Evolutionary conservation across 1,140 invertebrate genomes (phyloP), one percentile per base, ranked within the genome.

Genomic region (Vollenhovia emeryi): DNA sequence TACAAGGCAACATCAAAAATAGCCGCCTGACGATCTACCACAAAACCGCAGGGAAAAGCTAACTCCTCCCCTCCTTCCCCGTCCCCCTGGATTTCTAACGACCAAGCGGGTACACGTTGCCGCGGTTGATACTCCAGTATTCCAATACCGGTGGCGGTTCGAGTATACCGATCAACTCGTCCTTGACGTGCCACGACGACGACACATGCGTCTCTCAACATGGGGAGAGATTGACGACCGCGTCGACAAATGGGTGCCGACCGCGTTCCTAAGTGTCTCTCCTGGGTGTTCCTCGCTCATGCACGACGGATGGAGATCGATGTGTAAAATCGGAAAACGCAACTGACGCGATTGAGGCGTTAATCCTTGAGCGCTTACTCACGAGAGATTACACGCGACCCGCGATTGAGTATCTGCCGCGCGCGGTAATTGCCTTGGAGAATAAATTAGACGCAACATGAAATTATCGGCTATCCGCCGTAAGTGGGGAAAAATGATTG

Each of bases 141-240:
- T 75, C 64, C 76, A 75, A 75, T 87, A 87, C 76, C 57, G 55
- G 55, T 33, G 55, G 50, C 50, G 50, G 82, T 73, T 69, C 57
- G 43, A 68, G 64, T 71, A 57, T 55, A 55, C 64, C 78, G 68
- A 82, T 71, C 78, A 57, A 82, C 84, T 73, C 91, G 89, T 88
- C 92, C 91, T 93, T 92, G 91, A 89, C 89, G 92, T 74, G 84
- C 84, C 82, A 82, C 85, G 84, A 86, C 73, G 86, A 73, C 82
- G 52, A 79, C 48, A 83, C 84, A 45, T 50, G 68, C 76, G 79
- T 85, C 83, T 86, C 93, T 93, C 87, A 94, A 94, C 93, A 93
- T 93, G 93, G 93, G 89, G 93, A 94, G 93, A 94, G 93, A 94
- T 94, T 92, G 92, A 91, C 91, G 88, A 92, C 92, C 78, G 85